These are phyloP conservation scores for Meganola albula DNA, from an alignment of 2,888 invertebrate species.

Conservation along the genomic window DNA sequence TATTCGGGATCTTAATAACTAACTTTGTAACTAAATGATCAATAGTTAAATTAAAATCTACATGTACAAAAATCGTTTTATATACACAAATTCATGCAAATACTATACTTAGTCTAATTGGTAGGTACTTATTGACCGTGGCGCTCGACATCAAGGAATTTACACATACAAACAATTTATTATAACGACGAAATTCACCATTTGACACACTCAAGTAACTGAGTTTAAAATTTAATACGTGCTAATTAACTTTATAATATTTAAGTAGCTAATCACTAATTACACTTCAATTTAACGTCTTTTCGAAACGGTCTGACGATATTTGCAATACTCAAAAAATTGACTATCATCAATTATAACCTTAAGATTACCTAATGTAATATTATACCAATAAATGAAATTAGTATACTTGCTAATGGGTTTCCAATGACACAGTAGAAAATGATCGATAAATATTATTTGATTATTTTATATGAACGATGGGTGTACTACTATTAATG, in stretches of 20 bases:
- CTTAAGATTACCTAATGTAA: constrained; percentile 30
- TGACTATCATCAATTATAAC: constrained; percentile 40
- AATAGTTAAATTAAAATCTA: constrained; percentile 72
- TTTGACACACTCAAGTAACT: constrained; percentile 42
- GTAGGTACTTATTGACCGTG: constrained; percentile 52
- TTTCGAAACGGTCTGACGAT: constrained; percentile 37
- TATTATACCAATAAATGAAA: neutral
- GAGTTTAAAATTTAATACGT: constrained; percentile 33
- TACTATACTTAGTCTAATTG: constrained; percentile 57
- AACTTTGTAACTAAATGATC: constrained; percentile 70
- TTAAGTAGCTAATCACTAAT: constrained; percentile 40
- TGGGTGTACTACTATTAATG: no score
- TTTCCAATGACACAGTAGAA: constrained; percentile 28
- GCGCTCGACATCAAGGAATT: constrained; percentile 48
- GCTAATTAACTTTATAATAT: constrained; percentile 33
- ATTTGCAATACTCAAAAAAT: constrained; percentile 45
- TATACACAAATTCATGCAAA: constrained; percentile 70
- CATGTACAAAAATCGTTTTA: constrained; percentile 75
- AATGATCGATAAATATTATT: constrained; percentile 32
- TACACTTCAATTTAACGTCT: constrained; percentile 36
- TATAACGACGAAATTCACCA: constrained; percentile 38
- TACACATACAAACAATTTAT: constrained; percentile 53
- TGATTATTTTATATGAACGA: no score
- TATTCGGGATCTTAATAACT: constrained; percentile 71
- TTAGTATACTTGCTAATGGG: neutral